Evolutionary conservation across 2,113 vertebrate genomes (phyloP).

Genomic region (Eretmochelys imbricata): DNA sequence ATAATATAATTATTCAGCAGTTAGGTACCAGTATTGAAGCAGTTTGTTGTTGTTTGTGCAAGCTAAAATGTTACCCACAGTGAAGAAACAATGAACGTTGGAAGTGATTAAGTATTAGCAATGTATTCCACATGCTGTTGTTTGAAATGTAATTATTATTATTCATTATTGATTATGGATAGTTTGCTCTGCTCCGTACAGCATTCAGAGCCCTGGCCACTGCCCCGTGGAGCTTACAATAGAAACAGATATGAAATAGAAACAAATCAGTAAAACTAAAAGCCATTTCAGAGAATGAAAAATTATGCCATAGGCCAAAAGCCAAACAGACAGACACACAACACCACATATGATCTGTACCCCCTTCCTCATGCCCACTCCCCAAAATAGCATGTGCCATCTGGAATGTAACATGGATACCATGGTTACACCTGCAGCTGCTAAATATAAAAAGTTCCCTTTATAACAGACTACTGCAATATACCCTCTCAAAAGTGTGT

Average conservation of each 20-base stretch:
- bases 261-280: not conserved
- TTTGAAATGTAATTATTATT: not conserved
- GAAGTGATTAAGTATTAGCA: not conserved
- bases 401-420: not conserved
- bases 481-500: accelerated
- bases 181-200: not conserved
- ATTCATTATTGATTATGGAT: not conserved
- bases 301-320: not conserved
- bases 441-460: accelerated
- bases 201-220: not conserved
- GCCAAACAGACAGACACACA: accelerated
- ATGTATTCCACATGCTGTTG: not conserved
- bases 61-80: not conserved
- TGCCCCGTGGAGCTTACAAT: not conserved
- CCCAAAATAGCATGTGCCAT: accelerated
- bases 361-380: not conserved
- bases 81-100: not conserved
- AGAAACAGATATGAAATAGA: not conserved
- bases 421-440: not conserved
- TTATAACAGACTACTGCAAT: accelerated
- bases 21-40: not conserved
- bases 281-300: not conserved
- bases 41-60: not conserved
- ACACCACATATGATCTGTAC: accelerated
- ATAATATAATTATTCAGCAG: not conserved